A percentile compares a stretch with the other conserved stretches of the same genome.
Conservation (phyloP, 1,140 invertebrate species). For the Leptopilina boulardi region DNA sequence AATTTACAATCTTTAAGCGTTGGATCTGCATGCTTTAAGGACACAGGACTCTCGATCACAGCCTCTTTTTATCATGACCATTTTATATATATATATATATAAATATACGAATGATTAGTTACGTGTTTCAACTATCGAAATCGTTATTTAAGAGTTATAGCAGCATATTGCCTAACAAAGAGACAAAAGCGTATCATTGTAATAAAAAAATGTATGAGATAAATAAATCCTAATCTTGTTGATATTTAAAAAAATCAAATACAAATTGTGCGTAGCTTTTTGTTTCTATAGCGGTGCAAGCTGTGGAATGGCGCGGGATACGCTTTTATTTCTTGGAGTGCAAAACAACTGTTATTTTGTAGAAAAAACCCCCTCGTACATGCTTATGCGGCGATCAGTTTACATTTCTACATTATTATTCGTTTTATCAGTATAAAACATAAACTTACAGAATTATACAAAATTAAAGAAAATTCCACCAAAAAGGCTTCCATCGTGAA, state of each 20-base stretch:
- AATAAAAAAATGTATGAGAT: background rate
- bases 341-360: background rate
- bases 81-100: too few relatives aligned
- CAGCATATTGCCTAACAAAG: background rate
- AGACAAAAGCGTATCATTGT: constrained; percentile 14
- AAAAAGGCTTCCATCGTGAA: background rate
- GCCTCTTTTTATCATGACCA: background rate
- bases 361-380: constrained; percentile 7
- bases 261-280: constrained; percentile 4
- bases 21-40: constrained; percentile 29
- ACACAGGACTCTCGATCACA: constrained; percentile 32
- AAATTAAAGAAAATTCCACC: constrained; percentile 16
- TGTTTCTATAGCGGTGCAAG: background rate
- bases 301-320: background rate
- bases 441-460: background rate
- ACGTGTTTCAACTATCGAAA: background rate
- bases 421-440: background rate
- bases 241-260: background rate
- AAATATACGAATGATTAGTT: constrained; percentile 10
- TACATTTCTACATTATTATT: constrained; percentile 13
- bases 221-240: background rate
- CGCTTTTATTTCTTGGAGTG: constrained; percentile 19
- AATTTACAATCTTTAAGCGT: constrained; percentile 19
- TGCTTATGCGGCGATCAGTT: constrained; percentile 15
- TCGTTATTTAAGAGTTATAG: constrained; percentile 11